These are phyloP conservation scores for Phrynocephalus forsythii DNA, from an alignment of 2,797 vertebrate genomes.

Conservation along the genomic window DNA sequence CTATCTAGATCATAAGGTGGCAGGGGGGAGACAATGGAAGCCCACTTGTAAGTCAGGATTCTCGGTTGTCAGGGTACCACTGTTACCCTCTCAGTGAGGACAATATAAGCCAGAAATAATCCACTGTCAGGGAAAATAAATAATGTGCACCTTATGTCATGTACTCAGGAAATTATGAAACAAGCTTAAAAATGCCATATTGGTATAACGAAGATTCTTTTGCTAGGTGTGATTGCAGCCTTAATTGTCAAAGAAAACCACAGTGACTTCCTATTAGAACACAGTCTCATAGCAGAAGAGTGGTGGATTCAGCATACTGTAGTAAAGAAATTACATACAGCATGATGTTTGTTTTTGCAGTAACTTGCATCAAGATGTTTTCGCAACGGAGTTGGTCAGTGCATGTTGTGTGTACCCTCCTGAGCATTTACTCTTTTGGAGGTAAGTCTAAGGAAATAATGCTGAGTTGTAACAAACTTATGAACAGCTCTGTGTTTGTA, in stretches of 20 bases:
- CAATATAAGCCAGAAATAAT: no score
- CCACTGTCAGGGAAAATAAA: no score
- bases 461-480: not conserved
- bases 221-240: no score
- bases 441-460: slow-evolving; percentile 68
- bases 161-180: no score
- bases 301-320: not conserved
- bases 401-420: slow-evolving; percentile 55
- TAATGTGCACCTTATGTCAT: no score
- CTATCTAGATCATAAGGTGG: no score
- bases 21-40: no score
- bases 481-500: not conserved
- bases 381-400: slow-evolving; percentile 56
- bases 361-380: slow-evolving; percentile 70
- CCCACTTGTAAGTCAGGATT: no score
- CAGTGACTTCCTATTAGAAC: not conserved
- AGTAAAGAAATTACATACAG: slow-evolving; percentile 6
- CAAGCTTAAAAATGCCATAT: no score
- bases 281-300: not conserved
- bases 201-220: no score
- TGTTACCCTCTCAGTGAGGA: no score
- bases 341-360: slow-evolving; percentile 60
- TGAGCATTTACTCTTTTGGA: slow-evolving; percentile 61
- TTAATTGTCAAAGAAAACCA: not conserved
- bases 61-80: no score